Evolutionary conservation across 2,113 vertebrate species (phyloP).

Genomic region (Panthera tigris): DNA sequence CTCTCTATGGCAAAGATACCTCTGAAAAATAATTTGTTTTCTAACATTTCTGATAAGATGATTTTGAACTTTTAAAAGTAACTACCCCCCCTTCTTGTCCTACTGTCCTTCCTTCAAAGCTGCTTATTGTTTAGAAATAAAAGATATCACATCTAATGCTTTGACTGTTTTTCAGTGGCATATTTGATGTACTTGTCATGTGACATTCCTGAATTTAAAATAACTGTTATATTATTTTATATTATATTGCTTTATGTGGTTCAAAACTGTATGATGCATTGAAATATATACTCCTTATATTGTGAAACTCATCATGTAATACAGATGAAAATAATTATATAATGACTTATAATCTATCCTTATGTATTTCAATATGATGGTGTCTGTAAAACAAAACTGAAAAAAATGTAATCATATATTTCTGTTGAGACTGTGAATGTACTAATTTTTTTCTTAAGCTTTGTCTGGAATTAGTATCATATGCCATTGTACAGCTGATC

Average conservation of each 20-base stretch:
- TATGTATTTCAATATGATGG: constrained; percentile 52
- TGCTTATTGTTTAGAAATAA: constrained; percentile 63
- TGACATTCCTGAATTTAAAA: constrained; percentile 58
- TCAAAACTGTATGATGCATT: constrained; percentile 48
- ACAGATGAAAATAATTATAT: constrained; percentile 68
- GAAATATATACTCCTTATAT: constrained; percentile 32
- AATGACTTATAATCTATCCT: constrained; percentile 58
- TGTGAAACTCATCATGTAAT: constrained; percentile 60
- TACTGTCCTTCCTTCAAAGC: constrained; percentile 61
- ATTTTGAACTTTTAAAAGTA: constrained; percentile 57
- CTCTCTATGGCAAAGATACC: constrained; percentile 22
- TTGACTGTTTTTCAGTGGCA: constrained; percentile 26
- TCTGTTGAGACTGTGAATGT: constrained; percentile 78
- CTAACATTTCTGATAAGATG: constrained; percentile 47
- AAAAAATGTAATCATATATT: constrained; percentile 66
- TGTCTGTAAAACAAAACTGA: constrained; percentile 75
- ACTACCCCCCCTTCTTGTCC: constrained; percentile 65
- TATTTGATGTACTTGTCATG: constrained; percentile 35
- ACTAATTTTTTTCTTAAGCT: constrained; percentile 69
- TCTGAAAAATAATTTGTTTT: constrained; percentile 55
- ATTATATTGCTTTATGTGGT: constrained; percentile 36
- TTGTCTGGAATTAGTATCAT: constrained; percentile 63
- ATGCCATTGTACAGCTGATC: constrained; percentile 52
- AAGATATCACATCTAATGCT: constrained; percentile 8
- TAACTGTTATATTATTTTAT: constrained; percentile 58